phyloP scores from a whole-genome alignment of 2,888 invertebrate species.

The Cerastis rubricosa region DNA sequence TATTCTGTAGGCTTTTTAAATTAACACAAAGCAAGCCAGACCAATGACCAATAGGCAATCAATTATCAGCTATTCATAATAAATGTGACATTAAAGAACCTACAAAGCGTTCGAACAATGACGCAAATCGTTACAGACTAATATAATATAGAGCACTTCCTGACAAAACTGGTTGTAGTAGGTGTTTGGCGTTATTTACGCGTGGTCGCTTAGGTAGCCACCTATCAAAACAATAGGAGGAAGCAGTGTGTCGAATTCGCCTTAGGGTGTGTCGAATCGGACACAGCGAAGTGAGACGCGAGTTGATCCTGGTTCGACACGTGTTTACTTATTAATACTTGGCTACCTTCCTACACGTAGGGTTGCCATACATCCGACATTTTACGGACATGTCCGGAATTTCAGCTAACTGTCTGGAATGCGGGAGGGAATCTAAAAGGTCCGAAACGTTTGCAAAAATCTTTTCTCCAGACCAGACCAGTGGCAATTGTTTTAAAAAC shows the following conservation, averaged over 20 bases:
- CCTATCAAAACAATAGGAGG: constrained; percentile 62
- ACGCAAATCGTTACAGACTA: constrained; percentile 59
- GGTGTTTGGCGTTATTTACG: constrained; percentile 55
- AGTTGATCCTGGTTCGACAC: neutral
- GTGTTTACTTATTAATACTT: neutral
- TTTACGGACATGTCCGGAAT: too few species aligned
- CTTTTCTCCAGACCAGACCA: too few species aligned
- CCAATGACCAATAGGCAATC: constrained; percentile 31
- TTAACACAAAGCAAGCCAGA: neutral
- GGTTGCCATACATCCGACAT: too few species aligned
- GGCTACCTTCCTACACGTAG: neutral
- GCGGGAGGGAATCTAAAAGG: too few species aligned
- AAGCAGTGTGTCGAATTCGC: constrained; percentile 61
- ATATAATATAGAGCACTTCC: constrained; percentile 71
- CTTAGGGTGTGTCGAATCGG: constrained; percentile 59
- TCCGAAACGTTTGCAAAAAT: too few species aligned
- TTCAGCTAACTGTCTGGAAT: too few species aligned
- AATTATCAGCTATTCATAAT: constrained; percentile 36
- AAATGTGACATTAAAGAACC: constrained; percentile 60
- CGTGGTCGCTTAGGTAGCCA: constrained; percentile 47
- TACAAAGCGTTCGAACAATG: constrained; percentile 58
- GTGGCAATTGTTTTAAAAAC: too few species aligned
- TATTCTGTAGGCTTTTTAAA: constrained; percentile 3
- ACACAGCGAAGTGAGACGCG: constrained; percentile 33
- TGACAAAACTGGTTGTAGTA: constrained; percentile 62